Evolutionary conservation across 1,140 invertebrate genomes (phyloP), one percentile per base, ranked within the genome.

Genomic region (Eriocheir sinensis): DNA sequence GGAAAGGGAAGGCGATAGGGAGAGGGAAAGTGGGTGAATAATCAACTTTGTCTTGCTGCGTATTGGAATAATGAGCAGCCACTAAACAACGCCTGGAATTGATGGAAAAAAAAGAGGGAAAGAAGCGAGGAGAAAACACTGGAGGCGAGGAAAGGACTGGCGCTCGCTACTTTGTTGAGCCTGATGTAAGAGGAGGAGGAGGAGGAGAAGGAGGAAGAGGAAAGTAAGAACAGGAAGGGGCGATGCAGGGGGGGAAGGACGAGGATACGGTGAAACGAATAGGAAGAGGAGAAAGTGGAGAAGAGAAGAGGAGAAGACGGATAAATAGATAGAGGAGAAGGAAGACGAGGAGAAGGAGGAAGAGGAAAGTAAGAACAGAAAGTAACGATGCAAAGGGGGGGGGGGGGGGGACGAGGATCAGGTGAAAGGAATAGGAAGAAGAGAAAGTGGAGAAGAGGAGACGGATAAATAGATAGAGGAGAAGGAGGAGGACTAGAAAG

Each of bases 11-110:
- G 9, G 48, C 12, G 48, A 53, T 21, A 72, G 34, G 79, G 34
- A 40, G 53, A 21, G 48, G 38, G 60, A 34, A 32, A 80, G 60
- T 48, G 86, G 48, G 27, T 89, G 86, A 48, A 89, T 89, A 48
- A 89, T 89, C 4, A 48, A 32, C 27, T 48, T 89, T 2, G 48
- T 38, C 86, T 48, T 17, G 30, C 21, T 89, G 86, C 12, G 6
- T 48, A 89, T 48, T 21, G 86, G 86, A 30, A 9, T 48, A 17
- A 27, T 60, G 53, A 60, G 2, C 21, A 60, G 8, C 53, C 21
- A 60, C 21, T 60, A 60, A 60, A 60, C 53, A 60, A 60, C 32
- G 27, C 27, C 4, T 80, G 4, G 6, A 21, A 34, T 80, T 80
- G 79, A 80, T n/a, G 85, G 85, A 38, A 48, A 89, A 41, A 27